Evolutionary conservation across 2,113 vertebrate species (phyloP).

Genomic region (Pleuronectes platessa): DNA sequence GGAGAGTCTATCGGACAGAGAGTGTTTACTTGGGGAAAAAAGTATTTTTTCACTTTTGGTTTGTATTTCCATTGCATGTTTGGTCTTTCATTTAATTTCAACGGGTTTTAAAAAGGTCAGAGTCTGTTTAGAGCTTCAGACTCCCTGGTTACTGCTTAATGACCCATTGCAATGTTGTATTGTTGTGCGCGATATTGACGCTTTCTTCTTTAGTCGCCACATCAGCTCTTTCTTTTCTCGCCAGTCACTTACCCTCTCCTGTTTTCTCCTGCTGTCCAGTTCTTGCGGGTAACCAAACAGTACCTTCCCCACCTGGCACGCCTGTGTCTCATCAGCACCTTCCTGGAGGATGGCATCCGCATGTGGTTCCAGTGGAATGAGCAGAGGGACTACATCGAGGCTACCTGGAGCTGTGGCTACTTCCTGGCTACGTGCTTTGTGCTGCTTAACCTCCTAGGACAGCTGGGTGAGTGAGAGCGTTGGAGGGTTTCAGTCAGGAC

Average conservation of each 20-base stretch:
- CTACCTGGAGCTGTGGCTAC: constrained; percentile 95
- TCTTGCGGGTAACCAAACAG: constrained; percentile 96
- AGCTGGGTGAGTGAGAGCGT: constrained; percentile 87
- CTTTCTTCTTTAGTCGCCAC: too few relatives aligned
- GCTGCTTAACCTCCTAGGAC: constrained; percentile 93
- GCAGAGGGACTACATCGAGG: constrained; percentile 96
- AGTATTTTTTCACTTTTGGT: not conserved
- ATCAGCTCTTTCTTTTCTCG: not conserved
- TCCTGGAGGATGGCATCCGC: constrained; percentile 97
- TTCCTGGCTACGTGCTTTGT: constrained; percentile 94
- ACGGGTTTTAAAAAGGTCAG: too few relatives aligned
- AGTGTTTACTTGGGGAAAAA: too few relatives aligned
- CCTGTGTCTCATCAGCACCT: constrained; percentile 97
- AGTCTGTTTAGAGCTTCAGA: too few relatives aligned
- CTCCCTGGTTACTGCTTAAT: too few relatives aligned
- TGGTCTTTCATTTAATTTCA: too few relatives aligned
- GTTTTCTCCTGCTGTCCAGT: constrained; percentile 78
- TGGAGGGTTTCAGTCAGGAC: not conserved
- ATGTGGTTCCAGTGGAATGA: constrained; percentile 99
- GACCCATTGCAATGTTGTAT: too few relatives aligned
- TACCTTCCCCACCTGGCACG: constrained; percentile 96
- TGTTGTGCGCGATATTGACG: too few relatives aligned
- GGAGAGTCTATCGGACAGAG: too few relatives aligned
- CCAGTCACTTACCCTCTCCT: too few relatives aligned
- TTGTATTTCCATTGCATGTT: not conserved